Conservation (phyloP, 2,888 invertebrate genomes). For the Xanthia togata region DNA sequence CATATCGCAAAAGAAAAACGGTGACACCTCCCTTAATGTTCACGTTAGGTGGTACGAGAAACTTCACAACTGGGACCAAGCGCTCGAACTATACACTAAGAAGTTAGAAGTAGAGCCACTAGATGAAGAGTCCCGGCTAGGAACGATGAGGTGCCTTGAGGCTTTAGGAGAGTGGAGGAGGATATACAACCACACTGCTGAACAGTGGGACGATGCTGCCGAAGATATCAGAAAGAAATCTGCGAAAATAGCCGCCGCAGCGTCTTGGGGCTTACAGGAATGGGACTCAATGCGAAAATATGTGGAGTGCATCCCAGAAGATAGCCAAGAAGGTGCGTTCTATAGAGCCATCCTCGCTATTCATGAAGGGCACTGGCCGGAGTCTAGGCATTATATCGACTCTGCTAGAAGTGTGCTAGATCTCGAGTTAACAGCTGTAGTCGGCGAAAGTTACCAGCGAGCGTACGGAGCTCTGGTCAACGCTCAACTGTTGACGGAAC, state of each 20-base stretch:
- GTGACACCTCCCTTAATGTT: conserved; percentile 88
- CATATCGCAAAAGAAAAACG: conserved; percentile 93
- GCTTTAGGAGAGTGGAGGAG: conserved; percentile 99
- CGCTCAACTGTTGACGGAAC: conserved; percentile 98
- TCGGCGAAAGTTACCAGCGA: conserved; percentile 98
- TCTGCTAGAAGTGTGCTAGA: conserved; percentile 98
- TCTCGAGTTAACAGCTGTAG: conserved; percentile 98
- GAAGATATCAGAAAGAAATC: conserved; percentile 91
- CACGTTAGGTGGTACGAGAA: conserved; percentile 99
- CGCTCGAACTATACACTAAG: conserved; percentile 95
- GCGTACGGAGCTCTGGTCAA: conserved; percentile 98
- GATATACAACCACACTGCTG: conserved; percentile 94
- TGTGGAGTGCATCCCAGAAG: conserved; percentile 95
- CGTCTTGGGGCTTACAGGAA: conserved; percentile 98
- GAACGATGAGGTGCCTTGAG: conserved; percentile 98
- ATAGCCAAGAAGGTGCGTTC: conserved; percentile 98
- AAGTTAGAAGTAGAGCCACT: conserved; percentile 92
- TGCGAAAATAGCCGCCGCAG: conserved; percentile 97
- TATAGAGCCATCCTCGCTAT: conserved; percentile 98
- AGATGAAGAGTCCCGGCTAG: conserved; percentile 95
- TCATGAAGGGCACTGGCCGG: conserved; percentile 93
- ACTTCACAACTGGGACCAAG: conserved; percentile 99
- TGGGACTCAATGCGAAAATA: conserved; percentile 98
- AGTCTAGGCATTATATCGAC: conserved; percentile 95
- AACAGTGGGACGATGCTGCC: conserved; percentile 89